These are phyloP conservation scores for Sminthurides aquaticus DNA, from an alignment of 2,888 invertebrate genomes.

Conservation along the genomic window DNA sequence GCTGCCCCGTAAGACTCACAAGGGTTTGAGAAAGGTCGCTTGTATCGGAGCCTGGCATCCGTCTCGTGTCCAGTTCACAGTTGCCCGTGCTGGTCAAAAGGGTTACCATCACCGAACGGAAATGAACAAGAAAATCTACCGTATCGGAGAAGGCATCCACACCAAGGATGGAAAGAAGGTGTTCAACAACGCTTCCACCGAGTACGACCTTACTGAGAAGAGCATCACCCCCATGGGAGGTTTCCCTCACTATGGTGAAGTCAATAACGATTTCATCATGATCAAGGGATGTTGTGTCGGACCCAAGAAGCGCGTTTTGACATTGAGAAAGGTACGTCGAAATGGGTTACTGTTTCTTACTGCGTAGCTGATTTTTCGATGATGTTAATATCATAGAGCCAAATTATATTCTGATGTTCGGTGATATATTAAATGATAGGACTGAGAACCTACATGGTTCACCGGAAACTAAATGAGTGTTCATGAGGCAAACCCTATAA, in stretches of 20 bases:
- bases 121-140: slow-evolving; percentile 99
- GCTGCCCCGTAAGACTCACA: slow-evolving; percentile 98
- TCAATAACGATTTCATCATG: slow-evolving; percentile 98
- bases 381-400: slow-evolving; percentile 34
- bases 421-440: slow-evolving; percentile 47
- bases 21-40: slow-evolving; percentile 97
- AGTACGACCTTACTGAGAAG: slow-evolving; percentile 91
- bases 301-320: slow-evolving; percentile 93
- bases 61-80: slow-evolving; percentile 95
- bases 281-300: slow-evolving; percentile 94
- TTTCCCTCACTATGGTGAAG: slow-evolving; percentile 99
- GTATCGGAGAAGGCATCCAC: slow-evolving; percentile 73
- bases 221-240: slow-evolving; percentile 99
- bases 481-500: neutral
- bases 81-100: slow-evolving; percentile 99
- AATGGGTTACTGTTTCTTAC: neutral
- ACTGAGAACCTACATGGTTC: slow-evolving; percentile 44
- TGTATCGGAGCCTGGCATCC: slow-evolving; percentile 99
- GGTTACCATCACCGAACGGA: slow-evolving; percentile 99
- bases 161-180: slow-evolving; percentile 53
- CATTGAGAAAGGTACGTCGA: slow-evolving; percentile 72
- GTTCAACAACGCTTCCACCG: slow-evolving; percentile 93
- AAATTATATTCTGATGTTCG: slow-evolving; percentile 30
- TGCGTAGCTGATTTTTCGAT: slow-evolving; percentile 14
- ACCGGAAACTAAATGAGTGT: neutral